Evolutionary conservation across 2,888 invertebrate genomes (phyloP).

Genomic region (Ephialtes manifestator): DNA sequence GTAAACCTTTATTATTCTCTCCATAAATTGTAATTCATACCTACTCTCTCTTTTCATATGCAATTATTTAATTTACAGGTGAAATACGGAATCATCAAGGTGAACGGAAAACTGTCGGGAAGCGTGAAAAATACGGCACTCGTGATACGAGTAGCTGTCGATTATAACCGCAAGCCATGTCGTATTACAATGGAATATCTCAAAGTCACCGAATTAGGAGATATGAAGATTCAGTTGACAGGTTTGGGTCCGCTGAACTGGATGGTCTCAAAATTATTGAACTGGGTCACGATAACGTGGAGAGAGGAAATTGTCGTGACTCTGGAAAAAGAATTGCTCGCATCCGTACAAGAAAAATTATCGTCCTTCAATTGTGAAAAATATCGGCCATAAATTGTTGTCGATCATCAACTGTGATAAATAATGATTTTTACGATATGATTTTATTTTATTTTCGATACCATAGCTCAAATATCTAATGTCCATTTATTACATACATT

Average conservation of each 20-base stretch:
- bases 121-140: constrained; percentile 66
- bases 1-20: constrained; percentile 63
- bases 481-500: not conserved
- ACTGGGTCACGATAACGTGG: constrained; percentile 68
- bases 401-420: not conserved
- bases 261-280: constrained; percentile 61
- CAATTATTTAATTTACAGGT: constrained; percentile 34
- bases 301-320: constrained; percentile 59
- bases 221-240: constrained; percentile 66
- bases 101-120: constrained; percentile 67
- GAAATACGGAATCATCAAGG: constrained; percentile 59
- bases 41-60: not conserved
- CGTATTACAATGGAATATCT: constrained; percentile 62
- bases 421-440: not conserved
- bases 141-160: constrained; percentile 51
- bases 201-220: constrained; percentile 68
- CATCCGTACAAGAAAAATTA: constrained; percentile 45
- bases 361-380: constrained; percentile 70
- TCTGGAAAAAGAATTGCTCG: constrained; percentile 55
- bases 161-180: constrained; percentile 72
- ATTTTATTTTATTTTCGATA: not conserved
- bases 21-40: not conserved
- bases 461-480: not conserved
- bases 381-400: constrained; percentile 62
- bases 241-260: constrained; percentile 70